Conservation (phyloP, 1,140 invertebrate species). For the Drosophila micromelanica region DNA sequence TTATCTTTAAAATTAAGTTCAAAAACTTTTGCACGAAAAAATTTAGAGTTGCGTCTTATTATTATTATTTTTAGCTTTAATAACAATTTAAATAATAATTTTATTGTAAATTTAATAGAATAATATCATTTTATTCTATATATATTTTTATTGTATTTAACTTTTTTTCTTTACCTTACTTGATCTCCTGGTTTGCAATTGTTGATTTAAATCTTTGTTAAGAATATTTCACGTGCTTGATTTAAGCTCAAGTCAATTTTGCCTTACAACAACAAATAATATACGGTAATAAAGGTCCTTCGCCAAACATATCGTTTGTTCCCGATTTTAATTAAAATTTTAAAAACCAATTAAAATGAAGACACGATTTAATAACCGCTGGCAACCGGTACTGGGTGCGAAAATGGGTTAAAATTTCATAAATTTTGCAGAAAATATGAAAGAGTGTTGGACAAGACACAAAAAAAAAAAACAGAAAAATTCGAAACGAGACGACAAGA, state of each 20-base stretch:
- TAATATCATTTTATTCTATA: too few species aligned
- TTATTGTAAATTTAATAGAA: too few species aligned
- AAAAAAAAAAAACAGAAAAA: conserved; percentile 27
- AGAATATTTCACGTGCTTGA: background rate
- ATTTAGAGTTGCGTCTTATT: too few species aligned
- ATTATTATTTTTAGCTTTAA: too few species aligned
- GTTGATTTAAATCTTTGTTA: too few species aligned
- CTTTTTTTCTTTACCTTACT: too few species aligned
- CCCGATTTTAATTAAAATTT: conserved; percentile 73
- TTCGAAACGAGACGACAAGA: conserved; percentile 23
- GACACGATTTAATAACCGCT: conserved; percentile 73
- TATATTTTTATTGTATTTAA: too few species aligned
- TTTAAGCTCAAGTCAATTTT: background rate
- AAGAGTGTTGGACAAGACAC: conserved; percentile 44
- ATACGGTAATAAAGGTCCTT: background rate
- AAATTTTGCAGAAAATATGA: conserved; percentile 80
- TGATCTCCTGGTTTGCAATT: too few species aligned
- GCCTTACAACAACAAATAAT: background rate
- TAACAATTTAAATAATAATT: too few species aligned
- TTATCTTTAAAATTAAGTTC: background rate
- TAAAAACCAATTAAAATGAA: conserved; percentile 71
- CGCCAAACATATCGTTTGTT: conserved; percentile 60
- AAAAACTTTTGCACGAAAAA: too few species aligned
- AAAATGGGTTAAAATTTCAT: conserved; percentile 75
- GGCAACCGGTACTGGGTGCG: conserved; percentile 19